Percentiles rank a stretch among this genome's conserved stretches.
phyloP scores from a whole-genome alignment of 2,797 vertebrate species.

The Gobionotothen gibberifrons region DNA sequence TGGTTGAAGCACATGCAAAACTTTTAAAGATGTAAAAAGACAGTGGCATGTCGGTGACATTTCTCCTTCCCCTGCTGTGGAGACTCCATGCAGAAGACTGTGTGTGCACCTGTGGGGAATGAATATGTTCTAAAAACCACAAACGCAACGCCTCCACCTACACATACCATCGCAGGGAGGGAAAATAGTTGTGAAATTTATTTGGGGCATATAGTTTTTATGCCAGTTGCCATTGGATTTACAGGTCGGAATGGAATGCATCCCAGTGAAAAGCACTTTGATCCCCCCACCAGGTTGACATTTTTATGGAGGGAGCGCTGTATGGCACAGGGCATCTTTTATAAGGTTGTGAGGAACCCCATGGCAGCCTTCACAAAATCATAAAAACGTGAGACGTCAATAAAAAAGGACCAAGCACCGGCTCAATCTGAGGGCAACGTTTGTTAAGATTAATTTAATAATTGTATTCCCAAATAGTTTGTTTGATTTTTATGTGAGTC shows the following conservation, averaged over 20 bases:
- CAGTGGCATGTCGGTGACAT: constrained; percentile 55
- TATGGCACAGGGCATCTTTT: constrained; percentile 73
- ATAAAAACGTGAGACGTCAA: constrained; percentile 74
- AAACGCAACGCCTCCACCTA: constrained; percentile 7
- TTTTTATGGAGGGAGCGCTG: constrained; percentile 73
- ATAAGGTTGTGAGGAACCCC: constrained; percentile 75
- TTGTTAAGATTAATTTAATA: constrained; percentile 3
- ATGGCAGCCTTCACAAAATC: constrained; percentile 66
- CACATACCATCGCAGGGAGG: constrained; percentile 21
- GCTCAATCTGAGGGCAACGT: constrained; percentile 22
- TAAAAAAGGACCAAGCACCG: constrained; percentile 58
- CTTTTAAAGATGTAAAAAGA: constrained; percentile 56
- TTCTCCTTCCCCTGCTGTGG: constrained; percentile 45
- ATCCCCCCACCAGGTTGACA: constrained; percentile 73
- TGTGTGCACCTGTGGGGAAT: constrained; percentile 44
- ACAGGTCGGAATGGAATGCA: constrained; percentile 82
- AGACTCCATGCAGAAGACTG: constrained; percentile 29
- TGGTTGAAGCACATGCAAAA: constrained; percentile 42
- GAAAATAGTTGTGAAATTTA: constrained; percentile 80
- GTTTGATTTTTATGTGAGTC: constrained; percentile 1
- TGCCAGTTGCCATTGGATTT: constrained; percentile 80
- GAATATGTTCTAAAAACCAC: constrained; percentile 19
- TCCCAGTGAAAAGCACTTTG: constrained; percentile 81
- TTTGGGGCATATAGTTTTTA: constrained; percentile 82
- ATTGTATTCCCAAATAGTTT: constrained; percentile 2